These are phyloP conservation scores for Eudyptes chrysolophus DNA, from an alignment of 2,113 vertebrate species.

Conservation along the genomic window DNA sequence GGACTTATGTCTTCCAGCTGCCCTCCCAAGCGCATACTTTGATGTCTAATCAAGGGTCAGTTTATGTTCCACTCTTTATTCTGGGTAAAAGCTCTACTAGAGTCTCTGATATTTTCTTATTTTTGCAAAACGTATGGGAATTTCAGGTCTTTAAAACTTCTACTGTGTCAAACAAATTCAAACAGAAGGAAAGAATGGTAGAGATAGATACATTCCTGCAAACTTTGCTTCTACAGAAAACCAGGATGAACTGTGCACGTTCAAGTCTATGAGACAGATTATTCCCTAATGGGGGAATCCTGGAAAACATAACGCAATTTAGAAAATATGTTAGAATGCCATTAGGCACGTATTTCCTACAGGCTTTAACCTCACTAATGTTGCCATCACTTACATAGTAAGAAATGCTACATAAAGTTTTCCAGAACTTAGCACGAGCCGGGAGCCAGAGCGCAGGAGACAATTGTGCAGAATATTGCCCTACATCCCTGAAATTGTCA, in stretches of 20 bases:
- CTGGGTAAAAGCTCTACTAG: neutral
- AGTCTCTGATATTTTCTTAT: neutral
- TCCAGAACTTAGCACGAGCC: neutral
- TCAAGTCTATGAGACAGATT: neutral
- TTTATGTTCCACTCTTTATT: neutral
- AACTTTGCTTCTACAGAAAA: neutral
- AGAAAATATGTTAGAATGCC: neutral
- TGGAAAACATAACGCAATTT: neutral
- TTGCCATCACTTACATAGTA: neutral
- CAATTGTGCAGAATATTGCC: neutral
- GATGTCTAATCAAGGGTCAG: slow-evolving; percentile 27
- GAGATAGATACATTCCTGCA: neutral
- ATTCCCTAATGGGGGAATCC: neutral
- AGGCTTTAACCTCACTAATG: neutral
- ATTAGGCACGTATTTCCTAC: neutral
- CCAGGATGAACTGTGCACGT: neutral
- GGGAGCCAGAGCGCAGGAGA: neutral
- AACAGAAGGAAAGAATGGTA: neutral
- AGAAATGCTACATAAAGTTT: neutral
- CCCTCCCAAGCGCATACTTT: neutral
- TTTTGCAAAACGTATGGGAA: slow-evolving; percentile 13
- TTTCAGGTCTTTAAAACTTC: neutral
- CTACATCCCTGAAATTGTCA: neutral
- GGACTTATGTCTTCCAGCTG: neutral
- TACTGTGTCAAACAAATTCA: neutral